Percentiles rank a stretch among this genome's conserved stretches.
Conservation (phyloP, 2,888 invertebrate genomes). For the Phaedon cochleariae region DNA sequence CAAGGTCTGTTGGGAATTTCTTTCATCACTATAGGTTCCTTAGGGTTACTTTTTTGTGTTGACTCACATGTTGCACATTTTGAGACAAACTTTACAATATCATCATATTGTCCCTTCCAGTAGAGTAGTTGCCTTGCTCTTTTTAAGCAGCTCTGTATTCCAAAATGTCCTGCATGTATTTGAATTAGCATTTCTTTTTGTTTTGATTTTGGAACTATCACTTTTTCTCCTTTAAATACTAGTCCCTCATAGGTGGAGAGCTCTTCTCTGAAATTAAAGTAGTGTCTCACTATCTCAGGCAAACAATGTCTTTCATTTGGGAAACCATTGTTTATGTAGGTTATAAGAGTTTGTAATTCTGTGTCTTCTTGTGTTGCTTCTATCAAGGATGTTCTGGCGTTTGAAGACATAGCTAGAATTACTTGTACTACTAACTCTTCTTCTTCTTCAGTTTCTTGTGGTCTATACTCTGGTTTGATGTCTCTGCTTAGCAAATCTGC, state of each 20-base stretch:
- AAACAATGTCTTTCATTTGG: neutral
- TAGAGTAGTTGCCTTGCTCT: slow-evolving; percentile 17
- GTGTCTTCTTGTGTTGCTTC: slow-evolving; percentile 12
- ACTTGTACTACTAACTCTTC: slow-evolving; percentile 33
- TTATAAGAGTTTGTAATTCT: slow-evolving; percentile 11
- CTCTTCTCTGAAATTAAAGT: slow-evolving; percentile 19
- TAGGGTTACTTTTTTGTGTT: neutral
- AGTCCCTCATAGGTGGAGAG: slow-evolving; percentile 11
- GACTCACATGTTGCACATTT: too few relatives aligned
- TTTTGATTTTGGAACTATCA: slow-evolving; percentile 19
- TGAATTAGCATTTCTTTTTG: slow-evolving; percentile 11
- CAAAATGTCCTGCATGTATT: neutral
- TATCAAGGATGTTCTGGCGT: slow-evolving; percentile 15
- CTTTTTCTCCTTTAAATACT: slow-evolving; percentile 21
- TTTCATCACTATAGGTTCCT: neutral
- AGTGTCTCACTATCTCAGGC: neutral
- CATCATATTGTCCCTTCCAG: slow-evolving; percentile 7
- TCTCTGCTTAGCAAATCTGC: slow-evolving; percentile 40
- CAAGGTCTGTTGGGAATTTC: neutral
- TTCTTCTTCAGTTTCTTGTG: too few relatives aligned
- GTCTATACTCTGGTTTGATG: slow-evolving; percentile 21
- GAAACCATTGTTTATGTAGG: slow-evolving; percentile 7
- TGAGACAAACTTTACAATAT: neutral
- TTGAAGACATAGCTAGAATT: slow-evolving; percentile 23
- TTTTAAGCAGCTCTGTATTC: slow-evolving; percentile 1